Evolutionary conservation across 2,888 invertebrate genomes (phyloP).

Genomic region (Arge pagana): DNA sequence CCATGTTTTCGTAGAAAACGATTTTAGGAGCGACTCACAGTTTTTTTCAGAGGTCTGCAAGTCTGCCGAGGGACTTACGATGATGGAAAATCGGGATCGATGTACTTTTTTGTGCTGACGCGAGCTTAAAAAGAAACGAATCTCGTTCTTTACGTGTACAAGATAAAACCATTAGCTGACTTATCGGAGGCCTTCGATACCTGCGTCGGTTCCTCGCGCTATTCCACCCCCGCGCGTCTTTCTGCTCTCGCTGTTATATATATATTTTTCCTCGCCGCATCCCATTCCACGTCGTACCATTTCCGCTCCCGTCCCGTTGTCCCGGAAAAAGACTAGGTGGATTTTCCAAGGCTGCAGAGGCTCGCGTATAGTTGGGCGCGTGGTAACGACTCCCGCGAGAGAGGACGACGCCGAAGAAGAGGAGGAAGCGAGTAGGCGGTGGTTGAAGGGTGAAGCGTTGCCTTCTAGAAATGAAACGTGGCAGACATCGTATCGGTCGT

Average conservation of each 20-base stretch:
- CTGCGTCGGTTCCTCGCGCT: neutral
- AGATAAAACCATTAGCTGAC: slow-evolving; percentile 14
- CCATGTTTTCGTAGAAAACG: too few species aligned
- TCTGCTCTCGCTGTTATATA: neutral
- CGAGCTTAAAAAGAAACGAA: too few species aligned
- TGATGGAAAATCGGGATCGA: too few species aligned
- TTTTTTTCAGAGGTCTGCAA: too few species aligned
- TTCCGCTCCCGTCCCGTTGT: neutral
- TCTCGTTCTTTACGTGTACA: too few species aligned
- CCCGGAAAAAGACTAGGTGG: slow-evolving; percentile 20
- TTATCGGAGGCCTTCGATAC: slow-evolving; percentile 17
- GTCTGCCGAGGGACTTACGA: too few species aligned
- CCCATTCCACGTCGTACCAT: neutral
- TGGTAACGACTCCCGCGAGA: slow-evolving; percentile 18
- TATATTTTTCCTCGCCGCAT: neutral
- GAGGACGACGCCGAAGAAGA: neutral
- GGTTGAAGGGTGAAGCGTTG: slow-evolving; percentile 34
- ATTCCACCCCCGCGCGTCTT: neutral
- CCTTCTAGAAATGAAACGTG: slow-evolving; percentile 13
- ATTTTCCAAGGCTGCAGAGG: slow-evolving; percentile 20
- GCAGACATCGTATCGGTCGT: slow-evolving; percentile 17
- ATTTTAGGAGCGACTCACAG: too few species aligned
- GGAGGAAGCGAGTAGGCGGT: slow-evolving; percentile 27
- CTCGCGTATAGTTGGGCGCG: slow-evolving; percentile 11
- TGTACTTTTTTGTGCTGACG: too few species aligned